Evolutionary conservation across 2,113 vertebrate species (phyloP), one percentile per base, ranked within the genome.

Genomic region (Podiceps cristatus): DNA sequence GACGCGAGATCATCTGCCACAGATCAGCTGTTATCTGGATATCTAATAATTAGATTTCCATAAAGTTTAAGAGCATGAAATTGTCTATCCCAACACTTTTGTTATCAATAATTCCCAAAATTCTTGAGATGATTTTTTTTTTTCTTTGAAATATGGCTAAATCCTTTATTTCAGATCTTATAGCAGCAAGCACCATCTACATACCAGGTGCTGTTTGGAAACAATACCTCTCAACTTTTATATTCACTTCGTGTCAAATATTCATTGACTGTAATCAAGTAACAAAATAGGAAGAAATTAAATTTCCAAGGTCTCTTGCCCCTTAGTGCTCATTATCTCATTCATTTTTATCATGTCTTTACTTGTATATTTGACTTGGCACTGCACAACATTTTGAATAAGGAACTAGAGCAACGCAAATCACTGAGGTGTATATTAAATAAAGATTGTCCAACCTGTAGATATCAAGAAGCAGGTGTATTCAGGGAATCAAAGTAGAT

Each of bases 311-410:
- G 52, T 82, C 31, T 77, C 28, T 92, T 69, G 37, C n/a, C 9
- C 23, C 13, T 74, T 73, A 42, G 23, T 40, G 18, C 66, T 95
- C 28, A 31, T 85, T 37, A 47, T 35, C 33, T 59, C 62, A 35
- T 84, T 93, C 28, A 40, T 90, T 93, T 93, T 95, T 86, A 67
- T 93, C 27, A 19, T 47, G 5, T 52, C 18, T 82, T 85, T 93
- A 14, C 31, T 75, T 90, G 31, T 79, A 18, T 60, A 60, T 72
- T 90, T 91, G 47, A 80, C 62, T 82, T 82, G 66, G 79, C 25
- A 23, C 15, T 28, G 58, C 35, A 28, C 49, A 73, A 55, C 22
- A 17, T 64, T 77, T 52, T 77, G 50, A 25, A 66, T 52, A 60
- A 56, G 86, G 45, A 60, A 44, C 22, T 24, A 40, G n/a, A 84